phyloP scores from a whole-genome alignment of 2,888 invertebrate species.

The Drosophila nr. perissopoda region DNA sequence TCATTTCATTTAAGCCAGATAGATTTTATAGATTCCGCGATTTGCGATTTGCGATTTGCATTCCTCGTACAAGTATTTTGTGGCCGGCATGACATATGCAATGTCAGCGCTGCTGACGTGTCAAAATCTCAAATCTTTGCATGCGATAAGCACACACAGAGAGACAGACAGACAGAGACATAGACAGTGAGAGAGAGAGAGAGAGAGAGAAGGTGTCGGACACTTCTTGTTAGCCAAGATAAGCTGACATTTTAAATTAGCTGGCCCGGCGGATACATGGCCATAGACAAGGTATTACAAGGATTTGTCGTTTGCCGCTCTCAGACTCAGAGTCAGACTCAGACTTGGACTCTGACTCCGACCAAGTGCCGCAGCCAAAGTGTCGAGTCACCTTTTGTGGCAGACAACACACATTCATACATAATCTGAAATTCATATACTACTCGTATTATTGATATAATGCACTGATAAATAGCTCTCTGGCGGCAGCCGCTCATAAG shows the following conservation, averaged over 20 bases:
- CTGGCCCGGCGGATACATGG: constrained; percentile 71
- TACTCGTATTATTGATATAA: constrained; percentile 68
- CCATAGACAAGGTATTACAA: constrained; percentile 80
- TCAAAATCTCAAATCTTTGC: constrained; percentile 57
- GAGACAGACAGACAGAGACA: constrained; percentile 29
- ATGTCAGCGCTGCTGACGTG: constrained; percentile 53
- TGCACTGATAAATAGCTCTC: constrained; percentile 68
- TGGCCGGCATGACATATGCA: constrained; percentile 57
- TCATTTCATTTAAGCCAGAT: constrained; percentile 64
- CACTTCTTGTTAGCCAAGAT: constrained; percentile 80
- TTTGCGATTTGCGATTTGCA: constrained; percentile 34
- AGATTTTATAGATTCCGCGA: constrained; percentile 75
- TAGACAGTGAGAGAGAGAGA: neutral
- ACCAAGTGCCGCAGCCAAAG: constrained; percentile 16
- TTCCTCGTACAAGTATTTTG: constrained; percentile 40
- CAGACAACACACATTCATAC: neutral
- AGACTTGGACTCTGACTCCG: neutral
- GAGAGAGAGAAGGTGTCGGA: constrained; percentile 59
- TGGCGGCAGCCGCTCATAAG: constrained; percentile 56
- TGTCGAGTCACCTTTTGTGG: constrained; percentile 52
- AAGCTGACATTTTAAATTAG: constrained; percentile 84
- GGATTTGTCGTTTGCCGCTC: constrained; percentile 56
- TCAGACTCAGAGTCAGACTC: neutral
- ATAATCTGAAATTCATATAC: constrained; percentile 69
- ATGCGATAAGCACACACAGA: constrained; percentile 42